phyloP scores from a whole-genome alignment of 2,113 vertebrate genomes.

The Ciconia boyciana region DNA sequence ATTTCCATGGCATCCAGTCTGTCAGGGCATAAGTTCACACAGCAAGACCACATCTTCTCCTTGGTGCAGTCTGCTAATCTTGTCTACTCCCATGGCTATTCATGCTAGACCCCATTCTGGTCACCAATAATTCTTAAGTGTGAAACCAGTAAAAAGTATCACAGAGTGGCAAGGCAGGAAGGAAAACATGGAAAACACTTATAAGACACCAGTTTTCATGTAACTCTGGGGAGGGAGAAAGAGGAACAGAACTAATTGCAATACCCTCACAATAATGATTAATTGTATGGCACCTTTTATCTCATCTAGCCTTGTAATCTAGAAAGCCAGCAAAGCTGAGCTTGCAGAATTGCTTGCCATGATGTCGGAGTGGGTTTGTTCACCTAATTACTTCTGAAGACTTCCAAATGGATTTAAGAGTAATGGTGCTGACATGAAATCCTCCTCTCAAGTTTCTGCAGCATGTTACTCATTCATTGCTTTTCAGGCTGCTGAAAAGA shows the following conservation, averaged over 20 bases:
- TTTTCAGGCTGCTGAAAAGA: background rate
- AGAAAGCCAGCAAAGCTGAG: background rate
- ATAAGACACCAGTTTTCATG: fast-evolving
- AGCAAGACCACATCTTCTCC: background rate
- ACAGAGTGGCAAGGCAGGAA: background rate
- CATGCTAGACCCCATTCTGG: background rate
- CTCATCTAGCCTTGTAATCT: background rate
- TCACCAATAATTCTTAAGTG: background rate
- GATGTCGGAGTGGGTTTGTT: background rate
- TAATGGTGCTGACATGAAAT: background rate
- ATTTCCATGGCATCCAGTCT: background rate
- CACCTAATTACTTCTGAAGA: background rate
- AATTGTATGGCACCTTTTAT: background rate
- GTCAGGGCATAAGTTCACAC: background rate
- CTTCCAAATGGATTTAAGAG: background rate
- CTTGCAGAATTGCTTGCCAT: background rate
- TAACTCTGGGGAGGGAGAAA: background rate
- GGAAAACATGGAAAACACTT: background rate
- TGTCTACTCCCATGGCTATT: background rate
- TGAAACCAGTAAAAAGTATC: background rate
- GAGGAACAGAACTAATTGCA: background rate
- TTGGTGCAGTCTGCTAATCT: background rate
- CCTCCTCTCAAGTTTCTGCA: background rate
- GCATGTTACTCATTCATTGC: background rate
- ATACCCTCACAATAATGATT: background rate